Base-by-base conservation (phyloP, 2,113 vertebrate genomes). In the Tychaedon coryphoeus region DNA sequence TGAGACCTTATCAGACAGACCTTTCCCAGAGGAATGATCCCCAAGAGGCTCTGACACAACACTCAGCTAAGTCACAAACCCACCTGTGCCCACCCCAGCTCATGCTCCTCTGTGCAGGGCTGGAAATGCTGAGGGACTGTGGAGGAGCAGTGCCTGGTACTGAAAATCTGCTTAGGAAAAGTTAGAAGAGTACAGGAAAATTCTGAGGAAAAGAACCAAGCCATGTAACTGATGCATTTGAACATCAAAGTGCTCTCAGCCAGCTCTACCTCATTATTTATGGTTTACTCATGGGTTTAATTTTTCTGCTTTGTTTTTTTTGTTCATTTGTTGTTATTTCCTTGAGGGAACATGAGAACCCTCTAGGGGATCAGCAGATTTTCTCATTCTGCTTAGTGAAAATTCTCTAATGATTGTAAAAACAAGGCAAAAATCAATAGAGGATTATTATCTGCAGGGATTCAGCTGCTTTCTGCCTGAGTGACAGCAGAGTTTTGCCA, bases 211-310 rank as follows among this genome's bases (percentile, higher is more conserved):
- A 82, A 88, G 67, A 58, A 77, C 43, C 36, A 75, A 72, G 92
- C 34, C 33, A 48, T 92, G 51, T 12, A 76, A 74, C 34, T 22
- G 51, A 22, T 26, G 43, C n/a, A 53, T 86, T 86, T 76, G 48
- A 92, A 92, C 88, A 96, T 96, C 95, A 96, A 96, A 95, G 93
- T 18, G 20, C 40, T 86, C 69, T 77, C 89, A 87, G 72, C 18
- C 90, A 76, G 66, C 79, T 80, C 54, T 69, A 38, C 71, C 47
- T 71, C 51, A n/a, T 92, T 95, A 94, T 94, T 96, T 94, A 86
- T 70, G 65, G 57, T 91, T 95, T 96, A 69, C 95, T 94, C 88
- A 8, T 22, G 89, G 71, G 74, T 72, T 95, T 95, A 75, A 92
- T 88, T 93, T 87, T 89, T 79, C 82, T 94, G 87, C 79, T 88